Evolutionary conservation across 2,888 invertebrate species (phyloP), one percentile per base, ranked within the genome.

Genomic region (Horisme vitalbata): DNA sequence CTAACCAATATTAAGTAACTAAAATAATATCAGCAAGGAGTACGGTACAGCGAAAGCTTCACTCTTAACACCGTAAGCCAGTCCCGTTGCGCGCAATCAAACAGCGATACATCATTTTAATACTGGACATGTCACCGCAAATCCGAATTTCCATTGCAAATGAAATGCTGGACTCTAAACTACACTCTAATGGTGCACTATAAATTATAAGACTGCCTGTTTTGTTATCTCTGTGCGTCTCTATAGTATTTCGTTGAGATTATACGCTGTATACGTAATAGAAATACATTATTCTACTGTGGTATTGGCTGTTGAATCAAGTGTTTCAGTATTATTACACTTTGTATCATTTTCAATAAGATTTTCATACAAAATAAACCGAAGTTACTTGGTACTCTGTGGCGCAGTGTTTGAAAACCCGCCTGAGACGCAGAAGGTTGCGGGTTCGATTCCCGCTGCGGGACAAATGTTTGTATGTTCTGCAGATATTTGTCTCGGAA

Each of bases 121-220:
- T 87, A 85, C 84, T 80, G 79, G 71, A 75, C 76, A 71, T 79
- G 87, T 87, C 87, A 82, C 76, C 74, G 81, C 83, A 82, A 86
- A 85, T 86, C 79, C 79, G 67, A 79, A 82, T 83, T 75, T 81
- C 79, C 78, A 84, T 82, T 88, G 86, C 87, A 86, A 89, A 89
- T 89, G 81, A 78, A 82, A 82, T 70, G 75, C 74, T 68, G 66
- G 66, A 71, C 69, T 75, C 69, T 75, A 69, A 73, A 76, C 72
- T 78, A 78, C 72, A 64, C 71, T 72, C 75, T 85, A 88, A 86
- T 85, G 80, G 78, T 68, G 62, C 61, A 68, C 77, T 67, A 83
- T 88, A 86, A 88, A 87, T 87, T 85, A 85, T 77, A 75, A 71
- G 66, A 75, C 75, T 71, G 74, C 75, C 61, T 66, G 79, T 79